Conservation (phyloP, 2,888 invertebrate species). For the Caradrina kadenii region DNA sequence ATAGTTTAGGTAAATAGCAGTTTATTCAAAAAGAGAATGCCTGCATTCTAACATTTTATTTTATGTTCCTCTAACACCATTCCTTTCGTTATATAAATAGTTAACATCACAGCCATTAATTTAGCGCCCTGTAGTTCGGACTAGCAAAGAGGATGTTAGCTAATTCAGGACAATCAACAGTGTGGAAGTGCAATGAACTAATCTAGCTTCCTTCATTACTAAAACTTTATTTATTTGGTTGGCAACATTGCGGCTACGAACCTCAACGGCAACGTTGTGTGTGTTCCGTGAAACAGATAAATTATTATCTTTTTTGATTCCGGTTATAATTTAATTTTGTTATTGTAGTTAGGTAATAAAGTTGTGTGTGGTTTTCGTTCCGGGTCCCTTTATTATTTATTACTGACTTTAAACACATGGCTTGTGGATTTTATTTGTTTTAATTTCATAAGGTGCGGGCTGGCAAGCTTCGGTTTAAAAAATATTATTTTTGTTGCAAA, state of each 20-base stretch:
- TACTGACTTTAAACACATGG: conserved; percentile 45
- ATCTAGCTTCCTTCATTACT: conserved; percentile 70
- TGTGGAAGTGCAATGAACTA: conserved; percentile 86
- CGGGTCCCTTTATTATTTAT: conserved; percentile 43
- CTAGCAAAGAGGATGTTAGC: conserved; percentile 71
- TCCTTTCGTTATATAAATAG: conserved; percentile 16
- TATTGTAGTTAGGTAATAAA: conserved; percentile 52
- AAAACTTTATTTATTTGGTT: conserved; percentile 59
- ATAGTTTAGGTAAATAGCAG: background rate
- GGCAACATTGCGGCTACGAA: conserved; percentile 20
- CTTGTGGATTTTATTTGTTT: conserved; percentile 28
- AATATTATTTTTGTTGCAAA: background rate
- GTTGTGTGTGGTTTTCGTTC: conserved; percentile 38
- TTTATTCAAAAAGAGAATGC: background rate
- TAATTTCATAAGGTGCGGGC: background rate
- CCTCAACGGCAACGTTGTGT: conserved; percentile 49
- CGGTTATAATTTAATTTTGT: conserved; percentile 50
- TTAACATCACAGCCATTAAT: conserved; percentile 40
- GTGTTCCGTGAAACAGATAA: conserved; percentile 58
- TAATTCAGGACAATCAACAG: conserved; percentile 87
- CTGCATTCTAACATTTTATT: background rate
- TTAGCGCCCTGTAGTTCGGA: conserved; percentile 4
- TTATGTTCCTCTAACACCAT: conserved; percentile 2
- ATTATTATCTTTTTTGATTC: conserved; percentile 56
- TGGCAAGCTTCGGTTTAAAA: background rate